A percentile compares a stretch with the other conserved stretches of the same genome.
Conservation (phyloP, 2,797 vertebrate genomes). For the Trichosurus vulpecula region DNA sequence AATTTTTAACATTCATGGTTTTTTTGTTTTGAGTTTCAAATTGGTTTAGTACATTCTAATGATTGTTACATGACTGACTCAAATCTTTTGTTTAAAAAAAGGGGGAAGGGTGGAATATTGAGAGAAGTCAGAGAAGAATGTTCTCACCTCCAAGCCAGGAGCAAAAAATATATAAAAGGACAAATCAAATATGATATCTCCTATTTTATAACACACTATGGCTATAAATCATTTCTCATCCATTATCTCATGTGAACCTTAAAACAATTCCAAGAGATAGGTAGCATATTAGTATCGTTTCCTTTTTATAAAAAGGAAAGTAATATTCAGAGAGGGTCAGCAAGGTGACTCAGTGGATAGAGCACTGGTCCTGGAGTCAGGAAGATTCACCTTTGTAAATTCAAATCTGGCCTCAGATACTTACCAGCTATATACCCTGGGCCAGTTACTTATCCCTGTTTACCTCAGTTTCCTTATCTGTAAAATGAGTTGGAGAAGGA, state of each 20-base stretch:
- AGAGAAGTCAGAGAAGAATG: background rate
- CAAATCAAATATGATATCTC: background rate
- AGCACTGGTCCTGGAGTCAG: no score
- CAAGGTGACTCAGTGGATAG: no score
- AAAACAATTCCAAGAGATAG: background rate
- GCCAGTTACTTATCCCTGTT: no score
- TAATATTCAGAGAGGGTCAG: background rate
- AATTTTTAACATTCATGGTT: no score
- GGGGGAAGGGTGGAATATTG: background rate
- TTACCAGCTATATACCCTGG: no score
- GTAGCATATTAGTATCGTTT: no score
- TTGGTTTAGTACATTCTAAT: background rate
- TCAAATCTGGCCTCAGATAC: no score
- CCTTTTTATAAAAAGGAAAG: no score
- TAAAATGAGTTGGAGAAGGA: no score
- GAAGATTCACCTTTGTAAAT: no score
- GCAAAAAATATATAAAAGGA: background rate
- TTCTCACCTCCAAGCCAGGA: background rate
- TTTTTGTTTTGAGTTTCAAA: no score
- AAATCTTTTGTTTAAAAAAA: background rate
- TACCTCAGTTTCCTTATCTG: no score
- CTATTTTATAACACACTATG: background rate
- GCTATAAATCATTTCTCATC: background rate
- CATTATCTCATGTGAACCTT: background rate
- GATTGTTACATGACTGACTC: background rate